A percentile compares a stretch with the other conserved stretches of the same genome.
Evolutionary conservation across 37 sponge, comb jelly and placozoan species (phyloP).

Genomic region (Cladorhizidae sp.): DNA sequence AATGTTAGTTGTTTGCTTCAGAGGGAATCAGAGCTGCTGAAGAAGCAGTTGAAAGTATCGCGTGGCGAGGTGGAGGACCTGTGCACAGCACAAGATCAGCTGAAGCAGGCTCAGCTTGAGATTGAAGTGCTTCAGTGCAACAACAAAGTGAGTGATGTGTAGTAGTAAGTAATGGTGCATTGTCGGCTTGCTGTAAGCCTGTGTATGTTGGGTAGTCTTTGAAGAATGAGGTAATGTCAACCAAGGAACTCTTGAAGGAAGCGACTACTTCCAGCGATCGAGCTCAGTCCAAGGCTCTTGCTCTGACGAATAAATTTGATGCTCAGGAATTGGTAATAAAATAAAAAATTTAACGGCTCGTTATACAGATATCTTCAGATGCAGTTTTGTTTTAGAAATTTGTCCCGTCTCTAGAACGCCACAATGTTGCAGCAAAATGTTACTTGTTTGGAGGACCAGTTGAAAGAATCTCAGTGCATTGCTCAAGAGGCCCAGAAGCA

Average conservation of each 20-base stretch:
- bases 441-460: conserved; percentile 49
- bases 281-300: not conserved
- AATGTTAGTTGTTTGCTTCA: not conserved
- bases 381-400: not conserved
- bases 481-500: conserved; percentile 24
- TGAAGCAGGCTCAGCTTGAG: not conserved
- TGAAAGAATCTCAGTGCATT: conserved; percentile 1
- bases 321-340: conserved; percentile 50
- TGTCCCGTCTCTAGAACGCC: conserved; percentile 12
- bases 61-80: conserved; percentile 19
- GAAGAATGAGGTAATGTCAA: not conserved
- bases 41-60: conserved; percentile 20
- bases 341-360: not conserved
- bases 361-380: not conserved
- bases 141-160: not conserved
- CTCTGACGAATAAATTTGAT: conserved; percentile 23
- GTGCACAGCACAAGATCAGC: not conserved
- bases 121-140: conserved; percentile 1
- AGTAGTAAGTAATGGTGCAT: not conserved
- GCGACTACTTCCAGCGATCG: not conserved
- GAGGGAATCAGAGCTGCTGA: not conserved
- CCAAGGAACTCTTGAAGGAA: conserved; percentile 1
- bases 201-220: conserved; percentile 8
- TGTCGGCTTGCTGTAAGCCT: not conserved
- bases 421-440: conserved; percentile 27